Percentiles rank a stretch among this genome's conserved stretches.
phyloP scores from a whole-genome alignment of 2,113 vertebrate genomes.

The Penelope pileata region DNA sequence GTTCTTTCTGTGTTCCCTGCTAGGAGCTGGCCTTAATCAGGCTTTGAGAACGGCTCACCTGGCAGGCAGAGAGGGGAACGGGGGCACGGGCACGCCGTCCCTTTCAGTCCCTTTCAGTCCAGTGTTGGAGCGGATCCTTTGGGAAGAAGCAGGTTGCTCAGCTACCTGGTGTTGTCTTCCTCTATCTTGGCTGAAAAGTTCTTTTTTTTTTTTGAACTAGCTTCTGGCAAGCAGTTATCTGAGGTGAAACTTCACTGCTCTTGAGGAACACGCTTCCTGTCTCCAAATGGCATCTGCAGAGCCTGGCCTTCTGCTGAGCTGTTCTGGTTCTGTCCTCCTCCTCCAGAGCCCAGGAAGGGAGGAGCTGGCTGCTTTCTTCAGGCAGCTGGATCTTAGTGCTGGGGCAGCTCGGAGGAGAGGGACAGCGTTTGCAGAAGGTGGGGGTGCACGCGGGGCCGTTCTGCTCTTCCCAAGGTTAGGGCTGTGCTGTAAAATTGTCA shows the following conservation, averaged over 20 bases:
- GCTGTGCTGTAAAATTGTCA: background rate
- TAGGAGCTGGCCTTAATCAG: background rate
- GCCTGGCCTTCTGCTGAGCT: background rate
- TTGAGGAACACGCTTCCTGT: background rate
- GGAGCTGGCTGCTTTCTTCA: background rate
- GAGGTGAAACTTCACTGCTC: background rate
- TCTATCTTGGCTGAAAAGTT: background rate
- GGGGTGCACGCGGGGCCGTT: too few species aligned
- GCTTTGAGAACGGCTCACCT: background rate
- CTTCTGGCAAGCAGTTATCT: background rate
- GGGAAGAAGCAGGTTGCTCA: background rate
- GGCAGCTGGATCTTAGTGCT: background rate
- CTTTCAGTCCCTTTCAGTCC: too few species aligned
- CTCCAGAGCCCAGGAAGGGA: background rate
- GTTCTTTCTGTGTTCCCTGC: background rate
- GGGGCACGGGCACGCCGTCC: too few species aligned
- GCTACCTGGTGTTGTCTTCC: background rate
- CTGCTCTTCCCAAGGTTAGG: background rate
- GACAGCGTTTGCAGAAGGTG: too few species aligned
- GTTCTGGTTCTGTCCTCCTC: background rate
- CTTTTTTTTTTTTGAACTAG: background rate
- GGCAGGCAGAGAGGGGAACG: background rate
- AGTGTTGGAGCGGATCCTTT: too few species aligned
- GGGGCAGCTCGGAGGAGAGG: too few species aligned
- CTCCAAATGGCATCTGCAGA: background rate